phyloP scores from a whole-genome alignment of 1,140 invertebrate genomes.

The Batillaria attramentaria region DNA sequence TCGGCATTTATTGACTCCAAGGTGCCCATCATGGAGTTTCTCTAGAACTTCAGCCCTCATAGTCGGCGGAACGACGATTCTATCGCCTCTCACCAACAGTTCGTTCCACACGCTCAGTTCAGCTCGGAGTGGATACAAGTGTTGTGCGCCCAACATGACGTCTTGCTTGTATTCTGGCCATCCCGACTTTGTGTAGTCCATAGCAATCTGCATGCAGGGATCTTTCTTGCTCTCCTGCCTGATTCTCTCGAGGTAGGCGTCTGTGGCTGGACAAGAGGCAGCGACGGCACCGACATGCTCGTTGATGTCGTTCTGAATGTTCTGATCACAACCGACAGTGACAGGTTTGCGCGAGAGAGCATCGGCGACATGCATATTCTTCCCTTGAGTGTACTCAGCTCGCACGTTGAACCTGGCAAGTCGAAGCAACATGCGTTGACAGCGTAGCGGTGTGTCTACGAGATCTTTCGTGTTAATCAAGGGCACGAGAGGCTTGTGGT shows the following conservation, averaged over 20 bases:
- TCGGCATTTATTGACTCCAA: no score
- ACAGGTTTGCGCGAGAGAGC: conserved; percentile 37
- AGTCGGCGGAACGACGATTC: no score
- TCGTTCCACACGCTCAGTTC: no score
- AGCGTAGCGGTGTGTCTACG: conserved; percentile 28
- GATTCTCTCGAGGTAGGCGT: background rate
- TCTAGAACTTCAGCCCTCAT: no score
- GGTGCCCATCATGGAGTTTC: no score
- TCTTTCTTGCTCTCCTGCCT: background rate
- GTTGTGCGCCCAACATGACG: background rate
- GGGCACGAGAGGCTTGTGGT: conserved; percentile 64
- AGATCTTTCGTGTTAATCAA: conserved; percentile 42
- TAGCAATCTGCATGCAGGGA: background rate
- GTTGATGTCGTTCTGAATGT: conserved; percentile 75
- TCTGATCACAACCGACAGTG: conserved; percentile 71
- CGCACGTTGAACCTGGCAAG: conserved; percentile 34
- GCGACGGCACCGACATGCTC: conserved; percentile 42
- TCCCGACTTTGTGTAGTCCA: background rate
- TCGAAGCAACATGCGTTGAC: conserved; percentile 44
- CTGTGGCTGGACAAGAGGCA: no score
- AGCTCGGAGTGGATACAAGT: no score
- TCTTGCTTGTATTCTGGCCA: conserved; percentile 20
- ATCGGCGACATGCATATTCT: conserved; percentile 37
- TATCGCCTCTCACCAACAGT: no score
- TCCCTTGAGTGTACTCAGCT: conserved; percentile 40